phyloP scores from a whole-genome alignment of 2,888 invertebrate genomes.

The Trichopoda pennipes region DNA sequence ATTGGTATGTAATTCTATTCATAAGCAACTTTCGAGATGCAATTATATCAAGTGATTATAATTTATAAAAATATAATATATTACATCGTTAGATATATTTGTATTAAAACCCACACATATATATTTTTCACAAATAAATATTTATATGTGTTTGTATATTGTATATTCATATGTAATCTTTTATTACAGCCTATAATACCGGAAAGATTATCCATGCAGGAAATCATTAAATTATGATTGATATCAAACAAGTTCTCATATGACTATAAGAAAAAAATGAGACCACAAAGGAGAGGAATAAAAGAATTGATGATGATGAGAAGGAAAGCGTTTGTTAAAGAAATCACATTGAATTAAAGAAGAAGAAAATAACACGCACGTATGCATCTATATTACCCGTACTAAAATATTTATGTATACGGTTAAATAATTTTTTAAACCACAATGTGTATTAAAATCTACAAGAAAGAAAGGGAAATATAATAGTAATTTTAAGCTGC shows the following conservation, averaged over 20 bases:
- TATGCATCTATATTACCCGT: not conserved
- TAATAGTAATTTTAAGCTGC: slow-evolving; percentile 32
- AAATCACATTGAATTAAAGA: slow-evolving; percentile 25
- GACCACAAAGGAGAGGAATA: slow-evolving; percentile 3
- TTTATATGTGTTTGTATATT: not conserved
- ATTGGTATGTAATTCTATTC: not conserved
- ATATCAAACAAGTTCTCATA: slow-evolving; percentile 60
- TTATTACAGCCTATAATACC: slow-evolving; percentile 56
- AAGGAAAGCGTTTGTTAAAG: slow-evolving; percentile 39
- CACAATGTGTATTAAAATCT: slow-evolving; percentile 12
- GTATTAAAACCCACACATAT: not conserved
- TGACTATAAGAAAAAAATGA: slow-evolving; percentile 1
- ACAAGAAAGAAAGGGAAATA: not conserved
- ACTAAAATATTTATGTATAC: not conserved
- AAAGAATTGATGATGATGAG: slow-evolving; percentile 20
- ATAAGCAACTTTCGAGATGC: slow-evolving; percentile 7
- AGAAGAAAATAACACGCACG: slow-evolving; percentile 28
- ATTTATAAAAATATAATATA: slow-evolving; percentile 33
- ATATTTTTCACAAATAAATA: not conserved
- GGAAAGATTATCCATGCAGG: slow-evolving; percentile 71
- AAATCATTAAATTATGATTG: slow-evolving; percentile 73
- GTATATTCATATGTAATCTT: not conserved
- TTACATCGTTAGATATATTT: slow-evolving; percentile 2
- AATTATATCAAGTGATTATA: slow-evolving; percentile 50
- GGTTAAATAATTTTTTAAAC: slow-evolving; percentile 35